Conservation (phyloP, 1,140 invertebrate genomes). For the Augochlora pura region DNA sequence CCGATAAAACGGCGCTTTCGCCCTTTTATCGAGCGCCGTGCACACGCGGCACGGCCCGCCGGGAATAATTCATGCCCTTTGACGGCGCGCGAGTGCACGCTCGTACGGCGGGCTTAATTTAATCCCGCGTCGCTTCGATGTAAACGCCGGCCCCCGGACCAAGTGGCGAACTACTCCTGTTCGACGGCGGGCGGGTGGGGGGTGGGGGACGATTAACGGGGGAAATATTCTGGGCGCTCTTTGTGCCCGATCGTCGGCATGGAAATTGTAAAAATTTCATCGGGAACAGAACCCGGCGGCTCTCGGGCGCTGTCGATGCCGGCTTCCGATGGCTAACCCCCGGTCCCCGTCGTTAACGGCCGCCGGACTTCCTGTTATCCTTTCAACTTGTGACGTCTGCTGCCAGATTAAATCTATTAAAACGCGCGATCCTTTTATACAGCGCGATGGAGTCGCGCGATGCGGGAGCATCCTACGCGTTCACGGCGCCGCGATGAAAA, state of each 20-base stretch:
- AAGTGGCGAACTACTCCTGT: too few species aligned
- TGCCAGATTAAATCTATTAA: too few species aligned
- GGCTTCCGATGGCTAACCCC: not conserved
- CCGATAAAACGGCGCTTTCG: conserved; percentile 24
- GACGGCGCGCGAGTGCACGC: conserved; percentile 13
- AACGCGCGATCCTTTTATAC: too few species aligned
- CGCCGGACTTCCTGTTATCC: too few species aligned
- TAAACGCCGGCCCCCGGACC: too few species aligned
- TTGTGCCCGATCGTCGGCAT: not conserved
- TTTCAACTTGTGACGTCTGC: too few species aligned
- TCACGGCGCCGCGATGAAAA: too few species aligned
- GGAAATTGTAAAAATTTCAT: conserved; percentile 1
- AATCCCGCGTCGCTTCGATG: not conserved
- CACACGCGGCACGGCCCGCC: not conserved
- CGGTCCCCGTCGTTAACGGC: not conserved
- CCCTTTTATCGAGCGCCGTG: conserved; percentile 24
- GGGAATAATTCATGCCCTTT: conserved; percentile 26
- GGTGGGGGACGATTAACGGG: not conserved
- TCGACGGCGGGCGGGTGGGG: too few species aligned
- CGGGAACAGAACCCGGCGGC: too few species aligned
- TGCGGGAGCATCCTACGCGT: too few species aligned
- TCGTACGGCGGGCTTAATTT: not conserved
- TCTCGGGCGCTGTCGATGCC: not conserved
- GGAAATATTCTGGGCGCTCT: not conserved
- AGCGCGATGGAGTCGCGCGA: too few species aligned